Percentiles rank a stretch among this genome's conserved stretches.
Conservation (phyloP, 53 echinoderm and acorn worm species). For the Arbacia lixula region DNA sequence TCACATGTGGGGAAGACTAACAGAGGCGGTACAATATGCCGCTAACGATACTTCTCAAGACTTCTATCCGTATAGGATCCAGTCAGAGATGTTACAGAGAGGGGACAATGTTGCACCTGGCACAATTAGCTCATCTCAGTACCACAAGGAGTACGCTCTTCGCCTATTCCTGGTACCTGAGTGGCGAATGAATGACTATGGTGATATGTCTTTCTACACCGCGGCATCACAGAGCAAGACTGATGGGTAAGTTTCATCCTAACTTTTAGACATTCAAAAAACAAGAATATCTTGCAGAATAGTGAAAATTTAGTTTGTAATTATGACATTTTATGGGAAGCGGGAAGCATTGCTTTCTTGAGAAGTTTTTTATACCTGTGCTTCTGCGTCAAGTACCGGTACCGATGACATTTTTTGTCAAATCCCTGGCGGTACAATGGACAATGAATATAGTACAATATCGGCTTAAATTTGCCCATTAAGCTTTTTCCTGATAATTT, state of each 20-base stretch:
- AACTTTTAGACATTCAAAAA: no score
- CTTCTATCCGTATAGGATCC: conserved; percentile 36
- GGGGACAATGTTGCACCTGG: conserved; percentile 40
- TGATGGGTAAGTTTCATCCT: conserved; percentile 38
- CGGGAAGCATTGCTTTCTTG: no score
- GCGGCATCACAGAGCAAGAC: conserved; percentile 27
- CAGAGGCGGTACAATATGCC: neutral
- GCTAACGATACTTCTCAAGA: neutral
- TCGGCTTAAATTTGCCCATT: no score
- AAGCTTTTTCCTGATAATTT: no score
- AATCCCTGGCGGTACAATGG: no score
- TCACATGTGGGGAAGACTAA: neutral
- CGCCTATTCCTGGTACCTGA: conserved; percentile 60
- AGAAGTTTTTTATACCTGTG: no score
- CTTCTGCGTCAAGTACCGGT: no score
- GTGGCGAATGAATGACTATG: conserved; percentile 66
- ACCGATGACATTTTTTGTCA: no score
- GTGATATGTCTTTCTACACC: conserved; percentile 65
- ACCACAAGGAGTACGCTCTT: conserved; percentile 24
- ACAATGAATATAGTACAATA: no score
- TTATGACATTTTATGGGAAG: no score
- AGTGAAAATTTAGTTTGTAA: no score
- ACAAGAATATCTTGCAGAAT: no score
- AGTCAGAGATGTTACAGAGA: conserved; percentile 45
- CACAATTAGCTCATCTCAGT: neutral